Conservation (phyloP, 2,797 vertebrate genomes). For the Carcharodon carcharias region DNA sequence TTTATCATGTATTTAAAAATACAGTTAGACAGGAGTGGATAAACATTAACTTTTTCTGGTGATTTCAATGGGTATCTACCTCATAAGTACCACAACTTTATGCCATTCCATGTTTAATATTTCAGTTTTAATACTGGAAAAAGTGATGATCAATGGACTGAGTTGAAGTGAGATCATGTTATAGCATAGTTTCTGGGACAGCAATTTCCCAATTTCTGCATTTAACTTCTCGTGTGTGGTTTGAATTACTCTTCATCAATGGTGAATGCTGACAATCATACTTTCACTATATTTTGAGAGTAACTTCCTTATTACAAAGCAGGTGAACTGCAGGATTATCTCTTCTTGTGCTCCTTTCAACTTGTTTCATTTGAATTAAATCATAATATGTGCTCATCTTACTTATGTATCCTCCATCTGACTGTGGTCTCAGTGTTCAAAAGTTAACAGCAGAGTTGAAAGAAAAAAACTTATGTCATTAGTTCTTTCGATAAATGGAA, state of each 20-base stretch:
- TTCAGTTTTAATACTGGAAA: no score
- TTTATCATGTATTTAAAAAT: neutral
- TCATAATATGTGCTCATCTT: neutral
- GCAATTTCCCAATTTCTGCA: no score
- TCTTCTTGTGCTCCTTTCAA: neutral
- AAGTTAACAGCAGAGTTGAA: neutral
- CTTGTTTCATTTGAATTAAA: neutral
- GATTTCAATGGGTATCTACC: neutral
- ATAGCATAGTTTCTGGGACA: no score
- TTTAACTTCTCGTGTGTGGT: no score
- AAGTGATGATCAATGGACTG: no score
- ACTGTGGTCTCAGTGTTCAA: neutral
- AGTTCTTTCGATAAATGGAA: neutral
- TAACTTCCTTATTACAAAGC: neutral
- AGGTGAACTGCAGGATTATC: neutral
- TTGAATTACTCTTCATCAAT: no score
- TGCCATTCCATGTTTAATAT: neutral
- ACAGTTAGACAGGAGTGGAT: neutral
- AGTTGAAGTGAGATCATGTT: neutral
- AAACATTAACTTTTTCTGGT: neutral
- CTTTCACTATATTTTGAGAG: neutral
- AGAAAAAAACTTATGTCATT: neutral
- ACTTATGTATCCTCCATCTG: neutral
- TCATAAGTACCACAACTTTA: neutral
- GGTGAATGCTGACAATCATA: no score